These are phyloP conservation scores for Bombus polaris DNA, from an alignment of 1,140 invertebrate species.

Conservation along the genomic window DNA sequence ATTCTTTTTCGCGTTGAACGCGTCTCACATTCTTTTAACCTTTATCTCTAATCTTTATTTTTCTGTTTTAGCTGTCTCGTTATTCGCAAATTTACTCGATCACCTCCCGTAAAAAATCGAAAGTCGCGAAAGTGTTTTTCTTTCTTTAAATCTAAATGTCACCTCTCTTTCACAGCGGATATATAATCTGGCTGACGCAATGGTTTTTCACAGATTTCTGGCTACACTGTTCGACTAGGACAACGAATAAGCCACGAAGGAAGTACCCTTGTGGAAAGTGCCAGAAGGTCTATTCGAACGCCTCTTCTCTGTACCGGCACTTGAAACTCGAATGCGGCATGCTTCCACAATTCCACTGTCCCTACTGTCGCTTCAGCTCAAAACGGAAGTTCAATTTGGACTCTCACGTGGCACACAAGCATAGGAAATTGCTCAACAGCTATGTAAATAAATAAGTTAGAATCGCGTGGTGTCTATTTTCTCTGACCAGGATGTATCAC, in stretches of 20 bases:
- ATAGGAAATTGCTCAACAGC: constrained; percentile 34
- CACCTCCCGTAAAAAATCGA: not conserved
- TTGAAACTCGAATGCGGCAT: constrained; percentile 87
- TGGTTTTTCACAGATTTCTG: constrained; percentile 62
- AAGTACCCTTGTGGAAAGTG: constrained; percentile 70
- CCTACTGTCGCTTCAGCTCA: constrained; percentile 84
- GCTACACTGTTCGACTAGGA: constrained; percentile 2
- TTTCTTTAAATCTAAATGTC: not conserved
- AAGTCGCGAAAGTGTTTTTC: not conserved
- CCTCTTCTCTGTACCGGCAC: constrained; percentile 82
- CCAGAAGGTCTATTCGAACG: constrained; percentile 74
- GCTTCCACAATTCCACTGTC: constrained; percentile 86
- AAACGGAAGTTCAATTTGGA: constrained; percentile 81
- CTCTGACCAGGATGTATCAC: not conserved
- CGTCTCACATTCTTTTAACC: not conserved
- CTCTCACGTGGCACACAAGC: constrained; percentile 75
- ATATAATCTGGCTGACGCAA: constrained; percentile 20
- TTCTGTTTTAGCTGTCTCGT: not conserved
- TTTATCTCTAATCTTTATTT: not conserved
- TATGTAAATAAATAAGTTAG: constrained; percentile 8
- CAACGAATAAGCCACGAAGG: constrained; percentile 13
- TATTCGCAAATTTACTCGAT: not conserved
- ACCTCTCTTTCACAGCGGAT: no score
- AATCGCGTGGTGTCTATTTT: not conserved
- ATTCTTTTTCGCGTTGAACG: not conserved